These are phyloP conservation scores for Sceloporus tristichus DNA, from an alignment of 2,113 vertebrate genomes.

Conservation along the genomic window DNA sequence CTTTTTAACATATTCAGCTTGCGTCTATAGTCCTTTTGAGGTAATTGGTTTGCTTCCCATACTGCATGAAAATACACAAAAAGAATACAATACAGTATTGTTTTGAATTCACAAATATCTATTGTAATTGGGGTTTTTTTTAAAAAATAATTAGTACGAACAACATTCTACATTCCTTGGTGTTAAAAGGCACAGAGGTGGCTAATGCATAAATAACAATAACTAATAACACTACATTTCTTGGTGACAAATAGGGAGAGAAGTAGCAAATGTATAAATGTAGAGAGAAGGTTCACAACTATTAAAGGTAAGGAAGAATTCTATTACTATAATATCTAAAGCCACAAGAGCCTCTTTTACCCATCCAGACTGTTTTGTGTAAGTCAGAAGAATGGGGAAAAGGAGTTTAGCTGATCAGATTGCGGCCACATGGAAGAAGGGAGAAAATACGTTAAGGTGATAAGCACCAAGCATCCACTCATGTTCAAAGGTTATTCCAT, in stretches of 20 bases:
- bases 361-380: background rate
- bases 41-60: constrained; percentile 24
- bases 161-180: background rate
- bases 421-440: background rate
- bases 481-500: background rate
- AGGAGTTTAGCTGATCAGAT: background rate
- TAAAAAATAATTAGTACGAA: background rate
- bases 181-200: background rate
- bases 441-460: background rate
- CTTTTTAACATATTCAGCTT: constrained; percentile 22
- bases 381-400: too few relatives aligned
- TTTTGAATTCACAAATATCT: background rate
- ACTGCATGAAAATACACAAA: constrained; percentile 21
- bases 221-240: background rate
- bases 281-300: background rate
- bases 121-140: background rate
- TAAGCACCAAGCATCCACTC: background rate
- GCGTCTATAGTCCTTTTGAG: background rate
- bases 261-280: background rate
- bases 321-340: background rate
- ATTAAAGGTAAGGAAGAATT: background rate
- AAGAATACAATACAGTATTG: background rate
- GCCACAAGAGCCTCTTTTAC: background rate
- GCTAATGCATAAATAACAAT: background rate
- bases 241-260: background rate